Base-by-base conservation (phyloP, 2,888 invertebrate genomes). In the Noctua pronuba region DNA sequence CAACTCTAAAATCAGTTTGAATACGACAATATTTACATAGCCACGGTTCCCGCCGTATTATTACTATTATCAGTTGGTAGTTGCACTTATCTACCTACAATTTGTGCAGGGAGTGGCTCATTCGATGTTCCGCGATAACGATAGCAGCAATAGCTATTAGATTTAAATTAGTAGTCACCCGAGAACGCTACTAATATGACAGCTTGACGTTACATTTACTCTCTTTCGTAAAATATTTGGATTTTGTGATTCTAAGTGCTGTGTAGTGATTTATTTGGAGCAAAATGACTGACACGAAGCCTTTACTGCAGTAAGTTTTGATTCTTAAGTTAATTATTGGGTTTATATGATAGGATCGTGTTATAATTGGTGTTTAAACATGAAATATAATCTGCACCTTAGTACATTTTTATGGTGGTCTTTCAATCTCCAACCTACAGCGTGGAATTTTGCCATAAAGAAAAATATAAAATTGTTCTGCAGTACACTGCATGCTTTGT, bases 291-390 rank as follows among this genome's bases (percentile, higher is more conserved):
- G 94, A 94, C 75, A 90, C 85, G 62, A 94, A 94, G 70, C 95
- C 95, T 3, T 87, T 95, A 68, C 76, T 96, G 62, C 89, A 92
- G 95, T 96, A 89, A 95, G 96, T 95, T 82, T 74, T 73, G 13
- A 52, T 28, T 65, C 77, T 78, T 67, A 38, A 10, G 16, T 78
- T 46, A n/a, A 38, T 35, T 46, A 21, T 31, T n/a, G 16, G 1
- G 7, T n/a, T n/a, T n/a, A n/a, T n/a, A n/a, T 58, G 13, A 31
- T n/a, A 67, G 1, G 31, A 49, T n/a, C 31, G 11, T 49, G 41
- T 49, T 46, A 28, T 65, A n/a, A 0, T n/a, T 18, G 24, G 6
- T 76, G 64, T 76, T 18, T n/a, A n/a, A 38, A 28, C 18, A 7
- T 35, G 41, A 49, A n/a, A 24, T 49, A 24, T 52, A 49, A n/a